Evolutionary conservation across 2,113 vertebrate species (phyloP), one percentile per base, ranked within the genome.

Genomic region (Muscicapa adusta): DNA sequence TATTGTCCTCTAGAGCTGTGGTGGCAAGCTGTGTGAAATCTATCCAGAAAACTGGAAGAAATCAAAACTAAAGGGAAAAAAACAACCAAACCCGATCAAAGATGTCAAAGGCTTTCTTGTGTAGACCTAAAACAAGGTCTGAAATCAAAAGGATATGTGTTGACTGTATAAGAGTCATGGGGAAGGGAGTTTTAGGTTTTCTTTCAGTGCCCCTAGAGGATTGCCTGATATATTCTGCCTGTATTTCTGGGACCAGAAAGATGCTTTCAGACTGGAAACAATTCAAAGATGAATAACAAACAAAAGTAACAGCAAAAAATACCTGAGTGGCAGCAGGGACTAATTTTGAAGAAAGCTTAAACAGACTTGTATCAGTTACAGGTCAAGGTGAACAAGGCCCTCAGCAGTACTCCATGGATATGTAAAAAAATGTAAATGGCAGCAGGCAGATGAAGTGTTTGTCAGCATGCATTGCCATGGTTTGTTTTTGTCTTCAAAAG

Each of bases 11-110:
- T 67, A 83, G 70, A 94, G 79, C 61, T 75, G 47, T 93, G 92
- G 85, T 95, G 90, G 89, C 85, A 96, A 93, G 85, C 85, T 94
- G 71, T 90, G 43, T 90, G 94, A 94, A 96, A 94, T 67, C 60
- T 80, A 76, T 88, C 91, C 95, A 93, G 91, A 95, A 95, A 74
- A 96, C 65, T 94, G 88, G 63, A 88, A 90, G 72, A 83, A 88
- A 94, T 77, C 82, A 93, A 95, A 95, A 80, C 34, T 48, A 75
- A 90, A 83, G 62, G 42, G 16, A 81, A 86, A 57, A 68, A 68
- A 42, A 1, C 40, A 93, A 91, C 48, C n/a, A 72, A 79, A 71
- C 58, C 10, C 0, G 0, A 75, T 62, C 53, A 85, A 80, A 90
- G 71, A 85, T 83, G 78, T 76, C 58, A 92, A 73, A 70, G 25